Percentiles rank a stretch among this genome's conserved stretches.
Conservation (phyloP, 2,797 vertebrate genomes). For the Dermochelys coriacea region DNA sequence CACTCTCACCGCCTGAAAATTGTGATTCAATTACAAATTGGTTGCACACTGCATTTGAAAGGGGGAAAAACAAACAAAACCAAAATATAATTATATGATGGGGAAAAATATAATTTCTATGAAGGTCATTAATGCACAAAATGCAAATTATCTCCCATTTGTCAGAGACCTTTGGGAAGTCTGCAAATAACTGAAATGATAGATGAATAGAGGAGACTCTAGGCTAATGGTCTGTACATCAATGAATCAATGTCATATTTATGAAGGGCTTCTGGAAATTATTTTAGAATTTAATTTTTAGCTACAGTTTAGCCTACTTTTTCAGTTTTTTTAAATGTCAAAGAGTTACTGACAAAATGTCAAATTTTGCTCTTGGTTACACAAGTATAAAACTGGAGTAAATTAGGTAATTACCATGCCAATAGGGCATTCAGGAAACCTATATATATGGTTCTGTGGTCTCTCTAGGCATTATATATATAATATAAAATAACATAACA, state of each 20-base stretch:
- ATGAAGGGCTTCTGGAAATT: conserved; percentile 77
- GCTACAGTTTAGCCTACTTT: conserved; percentile 74
- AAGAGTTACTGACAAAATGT: conserved; percentile 60
- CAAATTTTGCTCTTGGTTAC: conserved; percentile 41
- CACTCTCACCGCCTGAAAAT: rapidly evolving
- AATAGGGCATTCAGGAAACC: neutral
- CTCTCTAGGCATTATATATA: too few relatives aligned
- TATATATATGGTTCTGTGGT: neutral
- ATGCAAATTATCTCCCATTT: conserved; percentile 82
- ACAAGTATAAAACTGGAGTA: neutral
- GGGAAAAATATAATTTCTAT: conserved; percentile 71
- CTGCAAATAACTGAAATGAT: conserved; percentile 83
- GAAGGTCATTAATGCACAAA: conserved; percentile 80
- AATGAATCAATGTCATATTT: conserved; percentile 84
- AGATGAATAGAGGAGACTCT: conserved; percentile 81
- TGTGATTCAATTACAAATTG: neutral
- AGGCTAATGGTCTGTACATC: conserved; percentile 80
- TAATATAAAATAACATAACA: too few relatives aligned
- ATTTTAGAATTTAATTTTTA: conserved; percentile 77
- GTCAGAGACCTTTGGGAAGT: conserved; percentile 80
- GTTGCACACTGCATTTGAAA: neutral
- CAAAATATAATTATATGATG: conserved; percentile 22
- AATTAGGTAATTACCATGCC: neutral
- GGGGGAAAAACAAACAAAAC: neutral
- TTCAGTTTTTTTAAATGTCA: conserved; percentile 38